Conservation (phyloP, 2,113 vertebrate species). For the Zingel zingel region DNA sequence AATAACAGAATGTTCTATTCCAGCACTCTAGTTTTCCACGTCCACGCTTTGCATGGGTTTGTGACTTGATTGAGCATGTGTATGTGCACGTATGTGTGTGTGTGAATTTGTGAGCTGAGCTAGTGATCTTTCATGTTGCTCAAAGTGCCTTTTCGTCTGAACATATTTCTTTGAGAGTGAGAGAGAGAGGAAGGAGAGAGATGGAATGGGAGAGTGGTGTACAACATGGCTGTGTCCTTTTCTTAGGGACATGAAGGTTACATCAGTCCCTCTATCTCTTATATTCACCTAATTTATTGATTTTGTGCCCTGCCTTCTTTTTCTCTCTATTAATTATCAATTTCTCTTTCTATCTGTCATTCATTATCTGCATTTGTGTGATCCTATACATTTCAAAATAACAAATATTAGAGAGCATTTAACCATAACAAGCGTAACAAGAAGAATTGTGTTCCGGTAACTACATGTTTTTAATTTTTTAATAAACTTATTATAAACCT, state of each 20-base stretch:
- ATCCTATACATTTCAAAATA: slow-evolving; percentile 12
- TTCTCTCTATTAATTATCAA: slow-evolving; percentile 1
- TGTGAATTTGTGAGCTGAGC: slow-evolving; percentile 17
- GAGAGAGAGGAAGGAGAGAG: slow-evolving; percentile 1
- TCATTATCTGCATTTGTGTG: slow-evolving; percentile 11
- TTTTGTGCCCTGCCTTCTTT: neutral
- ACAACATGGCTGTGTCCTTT: slow-evolving; percentile 43
- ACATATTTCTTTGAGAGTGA: slow-evolving; percentile 45
- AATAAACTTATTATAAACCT: neutral
- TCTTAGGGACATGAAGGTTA: slow-evolving; percentile 27
- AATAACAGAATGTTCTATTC: slow-evolving; percentile 82
- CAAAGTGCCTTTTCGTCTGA: slow-evolving; percentile 63
- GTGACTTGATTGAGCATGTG: slow-evolving; percentile 16
- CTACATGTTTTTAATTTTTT: neutral
- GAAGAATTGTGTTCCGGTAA: neutral
- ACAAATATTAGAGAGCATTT: slow-evolving; percentile 7
- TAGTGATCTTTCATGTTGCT: slow-evolving; percentile 65
- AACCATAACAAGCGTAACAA: neutral
- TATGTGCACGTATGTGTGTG: neutral
- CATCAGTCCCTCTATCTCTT: slow-evolving; percentile 23
- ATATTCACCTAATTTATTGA: neutral
- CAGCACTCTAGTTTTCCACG: slow-evolving; percentile 60
- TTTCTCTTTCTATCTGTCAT: neutral
- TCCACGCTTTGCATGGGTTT: slow-evolving; percentile 57
- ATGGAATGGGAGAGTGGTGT: slow-evolving; percentile 24